Evolutionary conservation across 2,797 vertebrate species (phyloP).

Genomic region (Limnodromus scolopaceus): DNA sequence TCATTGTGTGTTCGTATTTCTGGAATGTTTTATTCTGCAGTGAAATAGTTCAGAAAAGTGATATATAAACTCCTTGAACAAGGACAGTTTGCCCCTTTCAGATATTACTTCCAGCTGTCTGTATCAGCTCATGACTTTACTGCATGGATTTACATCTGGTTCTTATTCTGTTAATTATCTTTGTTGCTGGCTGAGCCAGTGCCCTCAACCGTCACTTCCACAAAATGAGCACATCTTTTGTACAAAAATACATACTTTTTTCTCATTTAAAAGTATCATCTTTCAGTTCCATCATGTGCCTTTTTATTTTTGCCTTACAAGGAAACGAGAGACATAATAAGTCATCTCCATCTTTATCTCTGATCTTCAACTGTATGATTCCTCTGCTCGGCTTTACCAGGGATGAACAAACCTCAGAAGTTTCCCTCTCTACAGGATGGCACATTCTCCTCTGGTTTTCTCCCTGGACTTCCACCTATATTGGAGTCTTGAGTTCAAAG

Average conservation of each 20-base stretch:
- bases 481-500: neutral
- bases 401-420: neutral
- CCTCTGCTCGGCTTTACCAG: neutral
- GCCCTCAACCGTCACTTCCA: conserved; percentile 20
- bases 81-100: neutral
- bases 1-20: neutral
- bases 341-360: neutral
- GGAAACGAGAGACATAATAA: neutral
- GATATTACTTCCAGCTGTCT: conserved; percentile 21
- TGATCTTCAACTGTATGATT: neutral
- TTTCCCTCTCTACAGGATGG: neutral
- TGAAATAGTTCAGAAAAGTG: neutral
- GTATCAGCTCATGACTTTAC: neutral
- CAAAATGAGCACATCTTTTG: neutral
- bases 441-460: neutral
- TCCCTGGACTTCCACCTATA: neutral
- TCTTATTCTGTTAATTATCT: conserved; percentile 26
- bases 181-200: neutral
- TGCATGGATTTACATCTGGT: conserved; percentile 27
- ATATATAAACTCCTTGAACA: neutral
- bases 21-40: neutral
- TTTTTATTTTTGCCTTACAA: conserved; percentile 33
- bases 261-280: neutral
- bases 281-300: neutral
- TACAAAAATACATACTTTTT: neutral